These are phyloP conservation scores for Euthynnus affinis DNA, from an alignment of 2,797 vertebrate genomes.

Conservation along the genomic window DNA sequence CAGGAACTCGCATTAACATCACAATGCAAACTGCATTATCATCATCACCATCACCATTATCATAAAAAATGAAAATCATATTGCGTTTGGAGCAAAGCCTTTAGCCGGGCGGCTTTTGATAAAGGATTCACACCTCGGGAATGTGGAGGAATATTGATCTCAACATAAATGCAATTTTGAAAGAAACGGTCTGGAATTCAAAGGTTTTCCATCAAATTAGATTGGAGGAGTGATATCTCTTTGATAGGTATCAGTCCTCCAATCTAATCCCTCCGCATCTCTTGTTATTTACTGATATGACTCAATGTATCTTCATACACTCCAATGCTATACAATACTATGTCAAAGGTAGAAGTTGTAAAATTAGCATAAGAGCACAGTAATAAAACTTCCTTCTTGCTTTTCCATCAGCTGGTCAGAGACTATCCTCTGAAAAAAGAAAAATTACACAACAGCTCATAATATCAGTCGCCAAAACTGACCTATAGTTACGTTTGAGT, in stretches of 20 bases:
- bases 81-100: conserved; percentile 47
- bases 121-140: conserved; percentile 66
- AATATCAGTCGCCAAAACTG: no score
- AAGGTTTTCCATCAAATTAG: neutral
- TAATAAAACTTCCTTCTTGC: conserved; percentile 23
- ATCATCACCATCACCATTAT: conserved; percentile 69
- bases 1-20: conserved; percentile 74
- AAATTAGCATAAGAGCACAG: conserved; percentile 1
- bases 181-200: conserved; percentile 8
- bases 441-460: no score
- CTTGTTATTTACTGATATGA: neutral
- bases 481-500: no score
- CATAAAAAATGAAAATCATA: conserved; percentile 74
- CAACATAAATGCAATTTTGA: conserved; percentile 11
- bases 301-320: neutral
- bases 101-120: conserved; percentile 29
- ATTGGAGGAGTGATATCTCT: neutral
- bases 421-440: no score
- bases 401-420: conserved; percentile 66
- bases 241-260: neutral
- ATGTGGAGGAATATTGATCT: conserved; percentile 17
- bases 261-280: neutral
- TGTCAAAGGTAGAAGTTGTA: conserved; percentile 14
- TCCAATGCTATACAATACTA: neutral
- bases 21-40: conserved; percentile 79